These are phyloP conservation scores for Drosophila falleni DNA, from an alignment of 2,888 invertebrate genomes.

Conservation along the genomic window DNA sequence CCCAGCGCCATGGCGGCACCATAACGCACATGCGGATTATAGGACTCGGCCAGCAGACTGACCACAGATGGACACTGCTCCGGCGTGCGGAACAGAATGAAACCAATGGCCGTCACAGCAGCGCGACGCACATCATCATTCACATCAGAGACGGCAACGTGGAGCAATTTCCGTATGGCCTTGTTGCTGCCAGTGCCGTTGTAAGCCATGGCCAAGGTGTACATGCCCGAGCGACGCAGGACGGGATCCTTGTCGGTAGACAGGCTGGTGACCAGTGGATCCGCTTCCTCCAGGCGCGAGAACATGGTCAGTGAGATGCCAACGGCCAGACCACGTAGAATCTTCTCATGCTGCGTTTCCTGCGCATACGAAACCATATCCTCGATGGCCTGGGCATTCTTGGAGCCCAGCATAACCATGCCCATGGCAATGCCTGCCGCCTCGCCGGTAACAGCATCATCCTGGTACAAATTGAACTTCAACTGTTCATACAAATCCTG, in stretches of 20 bases:
- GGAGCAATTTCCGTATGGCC: conserved; percentile 96
- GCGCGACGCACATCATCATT: conserved; percentile 99
- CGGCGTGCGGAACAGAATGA: conserved; percentile 96
- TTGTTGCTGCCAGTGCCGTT: conserved; percentile 99
- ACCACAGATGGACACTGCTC: conserved; percentile 99
- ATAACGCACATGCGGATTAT: conserved; percentile 99
- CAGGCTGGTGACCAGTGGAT: conserved; percentile 95
- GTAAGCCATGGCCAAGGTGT: conserved; percentile 99
- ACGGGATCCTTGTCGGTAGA: conserved; percentile 97
- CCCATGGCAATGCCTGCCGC: conserved; percentile 99
- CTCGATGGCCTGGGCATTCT: conserved; percentile 94
- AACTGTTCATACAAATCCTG: conserved; percentile 98
- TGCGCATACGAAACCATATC: conserved; percentile 97
- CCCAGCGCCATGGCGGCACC: conserved; percentile 99
- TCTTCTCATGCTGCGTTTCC: conserved; percentile 98
- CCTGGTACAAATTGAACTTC: conserved; percentile 98
- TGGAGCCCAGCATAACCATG: conserved; percentile 99
- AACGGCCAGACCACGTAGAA: conserved; percentile 97
- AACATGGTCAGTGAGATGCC: conserved; percentile 99
- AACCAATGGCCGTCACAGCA: conserved; percentile 99
- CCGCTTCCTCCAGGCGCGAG: conserved; percentile 98
- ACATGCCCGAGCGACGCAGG: conserved; percentile 97
- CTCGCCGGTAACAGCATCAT: conserved; percentile 99
- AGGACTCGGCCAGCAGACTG: conserved; percentile 98
- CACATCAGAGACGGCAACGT: conserved; percentile 99